These are phyloP conservation scores for Pseudomyrmex pallidus DNA, from an alignment of 1,140 invertebrate genomes.

Conservation along the genomic window DNA sequence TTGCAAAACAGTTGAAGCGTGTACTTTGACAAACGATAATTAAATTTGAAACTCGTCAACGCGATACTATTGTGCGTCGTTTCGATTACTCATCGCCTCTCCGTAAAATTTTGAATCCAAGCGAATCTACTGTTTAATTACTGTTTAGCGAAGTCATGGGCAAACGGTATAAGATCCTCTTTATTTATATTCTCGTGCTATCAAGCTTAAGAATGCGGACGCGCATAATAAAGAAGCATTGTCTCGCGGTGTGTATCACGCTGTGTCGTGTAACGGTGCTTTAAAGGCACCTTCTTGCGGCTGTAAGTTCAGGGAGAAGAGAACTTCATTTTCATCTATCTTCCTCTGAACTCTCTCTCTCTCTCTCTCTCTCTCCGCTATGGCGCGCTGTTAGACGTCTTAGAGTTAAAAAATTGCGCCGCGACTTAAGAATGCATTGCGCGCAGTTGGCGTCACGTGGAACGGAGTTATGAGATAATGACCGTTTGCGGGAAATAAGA, in stretches of 20 bases:
- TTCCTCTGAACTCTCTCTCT: constrained; percentile 36
- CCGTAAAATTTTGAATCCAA: neutral
- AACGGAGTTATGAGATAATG: constrained; percentile 20
- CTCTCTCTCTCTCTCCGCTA: neutral
- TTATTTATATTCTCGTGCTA: constrained; percentile 10
- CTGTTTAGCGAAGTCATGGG: neutral
- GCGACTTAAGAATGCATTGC: constrained; percentile 50
- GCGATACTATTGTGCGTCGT: too few species aligned
- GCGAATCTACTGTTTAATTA: neutral
- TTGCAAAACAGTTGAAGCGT: too few species aligned
- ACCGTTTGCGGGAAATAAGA: neutral
- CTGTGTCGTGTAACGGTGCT: constrained; percentile 34
- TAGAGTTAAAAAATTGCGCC: constrained; percentile 64
- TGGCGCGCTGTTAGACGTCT: constrained; percentile 38
- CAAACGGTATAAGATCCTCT: neutral
- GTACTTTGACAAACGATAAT: too few species aligned
- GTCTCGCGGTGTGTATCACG: constrained; percentile 26
- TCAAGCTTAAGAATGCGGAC: constrained; percentile 25
- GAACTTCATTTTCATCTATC: constrained; percentile 69
- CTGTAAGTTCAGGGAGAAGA: constrained; percentile 34
- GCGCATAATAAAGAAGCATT: constrained; percentile 36
- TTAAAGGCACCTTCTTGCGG: constrained; percentile 27
- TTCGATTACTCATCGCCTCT: too few species aligned
- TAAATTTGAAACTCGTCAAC: too few species aligned
- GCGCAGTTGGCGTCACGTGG: neutral